Conservation (phyloP, 2,797 vertebrate genomes). For the Liasis olivaceus region DNA sequence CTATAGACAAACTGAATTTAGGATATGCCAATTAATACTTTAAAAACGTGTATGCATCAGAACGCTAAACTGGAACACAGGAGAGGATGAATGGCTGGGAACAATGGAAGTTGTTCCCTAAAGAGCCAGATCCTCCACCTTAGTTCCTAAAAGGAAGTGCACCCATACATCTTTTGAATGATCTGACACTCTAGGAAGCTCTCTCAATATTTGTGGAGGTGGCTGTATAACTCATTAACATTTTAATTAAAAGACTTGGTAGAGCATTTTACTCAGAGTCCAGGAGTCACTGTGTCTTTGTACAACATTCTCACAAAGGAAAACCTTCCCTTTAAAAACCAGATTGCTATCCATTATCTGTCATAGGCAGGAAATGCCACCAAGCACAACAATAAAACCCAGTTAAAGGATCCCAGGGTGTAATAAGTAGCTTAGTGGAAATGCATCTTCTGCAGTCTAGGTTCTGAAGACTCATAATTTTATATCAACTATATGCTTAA, state of each 20-base stretch:
- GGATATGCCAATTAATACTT: background rate
- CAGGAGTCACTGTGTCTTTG: background rate
- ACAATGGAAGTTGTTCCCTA: background rate
- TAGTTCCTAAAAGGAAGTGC: background rate
- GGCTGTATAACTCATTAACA: constrained; percentile 16
- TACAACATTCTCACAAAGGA: constrained; percentile 12
- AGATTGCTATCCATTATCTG: constrained; percentile 9
- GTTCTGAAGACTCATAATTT: background rate
- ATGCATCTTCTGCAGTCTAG: background rate
- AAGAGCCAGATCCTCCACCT: background rate
- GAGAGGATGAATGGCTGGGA: background rate
- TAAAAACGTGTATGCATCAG: background rate
- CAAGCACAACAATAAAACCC: background rate
- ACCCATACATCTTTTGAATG: background rate
- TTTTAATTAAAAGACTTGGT: constrained; percentile 25
- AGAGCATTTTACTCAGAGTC: constrained; percentile 10
- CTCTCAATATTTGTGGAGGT: constrained; percentile 2
- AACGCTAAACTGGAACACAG: background rate
- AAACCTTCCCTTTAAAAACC: background rate
- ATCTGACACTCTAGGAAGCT: constrained; percentile 4
- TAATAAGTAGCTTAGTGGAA: background rate
- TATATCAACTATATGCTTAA: background rate
- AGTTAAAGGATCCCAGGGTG: background rate
- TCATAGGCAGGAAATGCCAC: constrained; percentile 19
- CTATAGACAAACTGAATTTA: background rate